These are phyloP conservation scores for Heterodera schachtii DNA, from an alignment of 1,140 invertebrate genomes.

Conservation along the genomic window DNA sequence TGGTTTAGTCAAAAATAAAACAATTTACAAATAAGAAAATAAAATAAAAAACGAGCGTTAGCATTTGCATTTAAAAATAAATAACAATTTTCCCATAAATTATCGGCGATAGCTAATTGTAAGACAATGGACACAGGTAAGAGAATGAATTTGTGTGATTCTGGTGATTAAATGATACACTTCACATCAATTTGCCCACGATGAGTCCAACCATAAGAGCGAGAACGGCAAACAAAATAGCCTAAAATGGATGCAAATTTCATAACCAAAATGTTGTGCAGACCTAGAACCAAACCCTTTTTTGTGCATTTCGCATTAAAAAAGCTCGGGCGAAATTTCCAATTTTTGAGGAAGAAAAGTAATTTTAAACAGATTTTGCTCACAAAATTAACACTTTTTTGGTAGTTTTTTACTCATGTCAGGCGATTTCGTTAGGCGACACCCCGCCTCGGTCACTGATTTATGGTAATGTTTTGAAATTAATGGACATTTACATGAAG, in stretches of 20 bases:
- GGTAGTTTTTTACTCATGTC: too few relatives aligned
- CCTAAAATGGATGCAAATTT: constrained; percentile 19
- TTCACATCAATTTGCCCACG: constrained; percentile 46
- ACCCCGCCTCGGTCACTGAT: too few relatives aligned
- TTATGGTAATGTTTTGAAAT: too few relatives aligned
- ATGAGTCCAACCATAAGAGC: constrained; percentile 47
- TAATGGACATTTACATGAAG: constrained; percentile 10
- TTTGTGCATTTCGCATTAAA: too few relatives aligned
- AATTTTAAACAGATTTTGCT: constrained; percentile 3
- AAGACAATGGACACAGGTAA: constrained; percentile 14
- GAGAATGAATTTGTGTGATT: neutral
- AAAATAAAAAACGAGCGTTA: neutral
- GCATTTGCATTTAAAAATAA: neutral
- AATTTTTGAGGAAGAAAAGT: neutral
- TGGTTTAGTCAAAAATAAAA: neutral
- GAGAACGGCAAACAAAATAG: constrained; percentile 37
- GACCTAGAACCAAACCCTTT: too few relatives aligned
- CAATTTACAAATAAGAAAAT: neutral
- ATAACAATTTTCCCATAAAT: neutral
- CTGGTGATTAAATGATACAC: neutral
- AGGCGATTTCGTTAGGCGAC: neutral
- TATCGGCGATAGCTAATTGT: neutral
- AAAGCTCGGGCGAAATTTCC: too few relatives aligned
- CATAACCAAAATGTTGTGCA: constrained; percentile 1
- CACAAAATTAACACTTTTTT: too few relatives aligned